Percentiles rank a stretch among this genome's conserved stretches.
Conservation (phyloP, 2,888 invertebrate species). For the Pseudanteris insignis region DNA sequence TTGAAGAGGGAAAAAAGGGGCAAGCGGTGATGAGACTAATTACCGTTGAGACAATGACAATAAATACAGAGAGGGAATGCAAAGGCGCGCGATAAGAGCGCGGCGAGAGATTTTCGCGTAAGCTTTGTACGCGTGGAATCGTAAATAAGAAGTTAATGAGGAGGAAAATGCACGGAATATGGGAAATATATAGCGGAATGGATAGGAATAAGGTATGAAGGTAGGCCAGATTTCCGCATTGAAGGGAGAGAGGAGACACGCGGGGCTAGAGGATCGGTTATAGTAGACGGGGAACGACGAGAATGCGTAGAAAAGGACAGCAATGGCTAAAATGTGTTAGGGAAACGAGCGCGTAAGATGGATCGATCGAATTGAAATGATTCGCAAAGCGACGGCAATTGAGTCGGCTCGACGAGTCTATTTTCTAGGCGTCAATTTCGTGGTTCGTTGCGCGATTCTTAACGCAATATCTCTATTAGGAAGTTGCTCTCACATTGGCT, state of each 20-base stretch:
- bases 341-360: constrained; percentile 9
- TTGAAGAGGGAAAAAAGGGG: constrained; percentile 16
- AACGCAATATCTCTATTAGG: constrained; percentile 37
- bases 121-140: constrained; percentile 28
- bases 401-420: constrained; percentile 7
- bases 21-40: constrained; percentile 40
- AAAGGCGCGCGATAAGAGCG: constrained; percentile 25
- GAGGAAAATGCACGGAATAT: constrained; percentile 32
- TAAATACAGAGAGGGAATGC: constrained; percentile 26
- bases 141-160: constrained; percentile 39
- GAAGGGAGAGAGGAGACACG: constrained; percentile 8
- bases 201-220: constrained; percentile 30
- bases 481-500: constrained; percentile 28
- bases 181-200: constrained; percentile 30
- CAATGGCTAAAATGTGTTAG: constrained; percentile 19
- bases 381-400: constrained; percentile 25
- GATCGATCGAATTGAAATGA: constrained; percentile 43
- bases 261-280: constrained; percentile 17
- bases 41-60: constrained; percentile 32
- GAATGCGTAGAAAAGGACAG: constrained; percentile 34
- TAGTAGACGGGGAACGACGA: constrained; percentile 24
- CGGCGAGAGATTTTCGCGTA: constrained; percentile 19
- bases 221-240: constrained; percentile 42
- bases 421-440: constrained; percentile 36
- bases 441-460: constrained; percentile 13